Percentiles rank a stretch among this genome's conserved stretches.
These are phyloP conservation scores for Chrysemys picta DNA, from an alignment of 2,113 vertebrate species.

Conservation along the genomic window DNA sequence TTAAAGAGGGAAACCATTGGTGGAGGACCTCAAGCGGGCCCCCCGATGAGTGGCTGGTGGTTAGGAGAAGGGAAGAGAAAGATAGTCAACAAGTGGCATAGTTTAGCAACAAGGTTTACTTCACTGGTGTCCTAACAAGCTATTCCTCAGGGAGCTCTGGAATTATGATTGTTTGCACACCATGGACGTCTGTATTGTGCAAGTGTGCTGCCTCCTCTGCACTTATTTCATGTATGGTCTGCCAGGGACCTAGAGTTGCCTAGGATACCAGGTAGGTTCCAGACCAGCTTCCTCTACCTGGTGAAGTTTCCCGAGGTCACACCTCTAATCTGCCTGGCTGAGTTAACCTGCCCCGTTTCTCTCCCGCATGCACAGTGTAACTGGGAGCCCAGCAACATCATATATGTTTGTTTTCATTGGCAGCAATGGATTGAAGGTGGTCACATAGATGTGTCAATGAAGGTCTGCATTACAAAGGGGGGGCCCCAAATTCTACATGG, in stretches of 20 bases:
- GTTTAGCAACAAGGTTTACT: neutral
- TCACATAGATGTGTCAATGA: neutral
- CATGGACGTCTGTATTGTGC: neutral
- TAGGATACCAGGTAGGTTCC: neutral
- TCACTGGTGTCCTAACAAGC: accelerated
- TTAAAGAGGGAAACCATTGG: neutral
- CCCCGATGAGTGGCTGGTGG: neutral
- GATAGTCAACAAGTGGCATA: neutral
- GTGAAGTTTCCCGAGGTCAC: neutral
- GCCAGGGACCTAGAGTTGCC: neutral
- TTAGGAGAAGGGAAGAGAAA: neutral
- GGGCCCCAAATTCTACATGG: neutral
- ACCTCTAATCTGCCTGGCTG: neutral
- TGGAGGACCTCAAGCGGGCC: neutral
- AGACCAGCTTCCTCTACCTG: accelerated
- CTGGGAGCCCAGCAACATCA: accelerated
- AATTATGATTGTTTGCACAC: neutral
- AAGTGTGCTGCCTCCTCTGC: accelerated
- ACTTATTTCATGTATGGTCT: neutral
- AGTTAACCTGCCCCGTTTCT: neutral
- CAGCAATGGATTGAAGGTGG: neutral
- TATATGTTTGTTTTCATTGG: neutral
- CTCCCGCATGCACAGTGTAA: accelerated
- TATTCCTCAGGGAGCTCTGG: neutral
- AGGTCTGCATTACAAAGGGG: neutral